Evolutionary conservation across 2,797 vertebrate species (phyloP), one percentile per base, ranked within the genome.

Genomic region (Urosaurus nigricauda): DNA sequence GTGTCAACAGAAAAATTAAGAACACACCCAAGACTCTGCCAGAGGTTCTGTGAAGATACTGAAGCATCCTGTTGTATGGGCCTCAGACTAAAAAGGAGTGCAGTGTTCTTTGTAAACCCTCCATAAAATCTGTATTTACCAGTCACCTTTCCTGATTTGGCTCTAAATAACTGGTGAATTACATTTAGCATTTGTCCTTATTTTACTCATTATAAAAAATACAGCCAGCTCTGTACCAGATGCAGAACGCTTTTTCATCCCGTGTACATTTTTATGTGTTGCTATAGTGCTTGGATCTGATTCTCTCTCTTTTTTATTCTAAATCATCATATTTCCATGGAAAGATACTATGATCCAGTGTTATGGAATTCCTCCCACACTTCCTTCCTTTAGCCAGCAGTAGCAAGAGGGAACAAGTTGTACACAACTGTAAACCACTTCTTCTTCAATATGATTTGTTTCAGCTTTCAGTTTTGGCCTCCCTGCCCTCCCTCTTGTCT

Each of bases 311-410:
- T 21, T 74, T 73, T 60, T 86, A 70, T 89, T 82, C 75, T 68
- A 82, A 89, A 68, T 82, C 19, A 47, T 80, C 84, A 82, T 53
- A 89, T 86, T 89, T 89, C 88, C 84, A 77, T 89, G 84, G 88
- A 86, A 86, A 89, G 84, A 77, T 82, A 65, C 70, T 56, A 77
- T 82, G 70, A 75, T 86, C 84, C 84, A 86, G 53, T 70, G 88
- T 70, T 78, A 68, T 83, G 84, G 88, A 89, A 89, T 86, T 86
- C 79, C 84, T 86, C 88, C 84, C 84, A 86, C 88, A 89, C 79
- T 86, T 89, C 84, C 84, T 89, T 89, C 84, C 88, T 89, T 89
- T 75, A 82, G 60, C 88, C 60, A 83, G 84, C 79, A 75, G 88
- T 86, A 83, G 79, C 78, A 86, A 53, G 19, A 86, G 84, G 5